Base-by-base conservation (phyloP, 2,888 invertebrate species). In the Aphodius sticticus region DNA sequence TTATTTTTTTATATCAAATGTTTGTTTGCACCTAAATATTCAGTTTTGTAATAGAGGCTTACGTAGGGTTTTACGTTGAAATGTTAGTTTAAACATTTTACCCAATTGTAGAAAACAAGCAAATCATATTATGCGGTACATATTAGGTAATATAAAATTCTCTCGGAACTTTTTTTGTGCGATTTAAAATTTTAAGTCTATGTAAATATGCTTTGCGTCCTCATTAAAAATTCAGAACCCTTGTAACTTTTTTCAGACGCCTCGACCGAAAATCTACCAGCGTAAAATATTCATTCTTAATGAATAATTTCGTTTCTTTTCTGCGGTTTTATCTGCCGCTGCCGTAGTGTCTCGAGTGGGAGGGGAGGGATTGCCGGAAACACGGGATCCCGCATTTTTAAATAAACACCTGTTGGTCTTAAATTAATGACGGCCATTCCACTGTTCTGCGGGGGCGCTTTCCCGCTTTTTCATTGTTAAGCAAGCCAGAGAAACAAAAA, bases 181-280 rank as follows among this genome's bases (percentile, higher is more conserved):
- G 53, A 53, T 53, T 53, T 53, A 53, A 53, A 53, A 53, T 53
- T 53, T 53, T 53, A 53, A 53, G 53, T 53, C 53, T 53, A 53
- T 53, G 53, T 53, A 53, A 53, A 53, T 53, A 53, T 5, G 53
- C 53, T 12, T 53, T 53, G 12, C 53, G 53, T 12, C 53, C 3
- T 53, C 53, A 53, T 53, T 53, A 53, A 53, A 53, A 53, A 53
- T 53, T 53, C 53, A 53, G 53, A 74, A 35, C 72, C 74, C 37
- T 26, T 74, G 74, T 74, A 74, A 72, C n/a, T 74, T 74, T 72
- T 74, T 53, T 53, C 9, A 53, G 70, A 26, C 9, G 70, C 7
- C 6, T 74, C 37, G n/a, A 7, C 35, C 6, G 16, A 26, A 74
- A 53, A 53, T 12, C 53, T 53, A 53, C 53, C 53, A 53, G 9